Percentiles rank a stretch among this genome's conserved stretches.
Conservation (phyloP, 2,797 vertebrate genomes). For the Gallinago stenura region DNA sequence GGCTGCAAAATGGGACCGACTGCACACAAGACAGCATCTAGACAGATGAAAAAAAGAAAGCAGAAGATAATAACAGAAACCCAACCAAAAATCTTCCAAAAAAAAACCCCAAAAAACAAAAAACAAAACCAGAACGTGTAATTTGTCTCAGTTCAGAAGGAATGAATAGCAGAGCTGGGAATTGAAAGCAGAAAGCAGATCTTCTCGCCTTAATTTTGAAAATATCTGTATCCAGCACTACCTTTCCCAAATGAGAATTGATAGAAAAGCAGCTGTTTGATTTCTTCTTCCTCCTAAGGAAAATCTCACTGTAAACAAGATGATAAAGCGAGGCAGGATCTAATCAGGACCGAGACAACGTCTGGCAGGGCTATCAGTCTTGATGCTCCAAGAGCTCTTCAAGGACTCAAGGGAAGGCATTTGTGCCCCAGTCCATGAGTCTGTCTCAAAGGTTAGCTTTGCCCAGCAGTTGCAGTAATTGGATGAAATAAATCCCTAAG, state of each 20-base stretch:
- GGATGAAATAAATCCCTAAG: neutral
- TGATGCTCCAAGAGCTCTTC: neutral
- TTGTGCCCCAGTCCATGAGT: neutral
- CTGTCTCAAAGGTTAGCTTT: neutral
- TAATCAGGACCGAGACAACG: neutral
- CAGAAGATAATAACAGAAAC: neutral
- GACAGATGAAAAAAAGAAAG: neutral
- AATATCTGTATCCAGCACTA: neutral
- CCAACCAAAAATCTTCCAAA: neutral
- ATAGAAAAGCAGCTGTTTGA: constrained; percentile 1
- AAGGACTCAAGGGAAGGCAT: neutral
- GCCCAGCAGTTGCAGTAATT: neutral
- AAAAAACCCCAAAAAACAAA: neutral
- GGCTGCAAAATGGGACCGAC: neutral
- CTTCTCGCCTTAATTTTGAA: neutral
- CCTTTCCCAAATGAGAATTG: constrained; percentile 22
- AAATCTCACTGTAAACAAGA: constrained; percentile 5
- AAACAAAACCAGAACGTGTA: neutral
- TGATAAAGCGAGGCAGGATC: neutral
- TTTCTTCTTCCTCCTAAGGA: constrained; percentile 1
- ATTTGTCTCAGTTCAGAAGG: neutral
- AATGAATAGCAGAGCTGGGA: constrained; percentile 17
- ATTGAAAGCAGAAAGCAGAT: neutral
- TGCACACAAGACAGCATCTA: neutral
- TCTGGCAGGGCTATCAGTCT: neutral